These are phyloP conservation scores for Phymanthus crucifer DNA, from an alignment of 92 coral and sea anemone species.

Conservation along the genomic window DNA sequence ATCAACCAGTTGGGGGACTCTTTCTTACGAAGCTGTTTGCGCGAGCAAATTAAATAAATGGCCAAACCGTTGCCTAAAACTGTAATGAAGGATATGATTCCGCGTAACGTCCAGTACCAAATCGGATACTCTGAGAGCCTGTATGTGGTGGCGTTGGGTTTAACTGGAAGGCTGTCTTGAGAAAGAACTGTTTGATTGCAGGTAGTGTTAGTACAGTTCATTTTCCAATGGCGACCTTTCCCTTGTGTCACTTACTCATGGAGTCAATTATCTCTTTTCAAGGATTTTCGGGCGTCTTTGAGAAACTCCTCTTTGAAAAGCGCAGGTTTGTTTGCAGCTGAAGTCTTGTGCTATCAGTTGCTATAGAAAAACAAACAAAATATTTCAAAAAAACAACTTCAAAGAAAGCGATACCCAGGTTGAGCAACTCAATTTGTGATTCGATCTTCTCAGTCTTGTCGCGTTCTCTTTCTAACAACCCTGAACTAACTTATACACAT, in stretches of 20 bases:
- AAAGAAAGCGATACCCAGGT: background rate
- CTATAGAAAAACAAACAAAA: background rate
- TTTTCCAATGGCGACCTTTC: background rate
- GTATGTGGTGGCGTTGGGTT: background rate
- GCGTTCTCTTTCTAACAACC: background rate
- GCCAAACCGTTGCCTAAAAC: conserved; percentile 31
- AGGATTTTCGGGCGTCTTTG: background rate
- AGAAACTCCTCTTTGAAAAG: background rate
- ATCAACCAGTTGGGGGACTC: conserved; percentile 35
- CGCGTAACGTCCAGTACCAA: conserved; percentile 40
- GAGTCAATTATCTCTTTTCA: background rate
- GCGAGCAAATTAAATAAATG: conserved; percentile 17
- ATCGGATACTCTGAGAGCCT: conserved; percentile 22
- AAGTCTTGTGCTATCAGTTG: background rate
- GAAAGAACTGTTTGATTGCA: background rate
- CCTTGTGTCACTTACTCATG: background rate
- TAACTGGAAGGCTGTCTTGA: background rate
- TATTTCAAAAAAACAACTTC: background rate
- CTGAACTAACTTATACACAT: background rate
- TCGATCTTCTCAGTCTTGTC: background rate
- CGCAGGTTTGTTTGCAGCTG: background rate
- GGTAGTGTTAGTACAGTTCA: background rate
- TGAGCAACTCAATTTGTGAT: background rate
- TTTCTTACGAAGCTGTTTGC: conserved; percentile 36
- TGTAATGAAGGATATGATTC: conserved; percentile 23